Conservation (phyloP, 1,140 invertebrate species). For the Ceratosolen solmsi region DNA sequence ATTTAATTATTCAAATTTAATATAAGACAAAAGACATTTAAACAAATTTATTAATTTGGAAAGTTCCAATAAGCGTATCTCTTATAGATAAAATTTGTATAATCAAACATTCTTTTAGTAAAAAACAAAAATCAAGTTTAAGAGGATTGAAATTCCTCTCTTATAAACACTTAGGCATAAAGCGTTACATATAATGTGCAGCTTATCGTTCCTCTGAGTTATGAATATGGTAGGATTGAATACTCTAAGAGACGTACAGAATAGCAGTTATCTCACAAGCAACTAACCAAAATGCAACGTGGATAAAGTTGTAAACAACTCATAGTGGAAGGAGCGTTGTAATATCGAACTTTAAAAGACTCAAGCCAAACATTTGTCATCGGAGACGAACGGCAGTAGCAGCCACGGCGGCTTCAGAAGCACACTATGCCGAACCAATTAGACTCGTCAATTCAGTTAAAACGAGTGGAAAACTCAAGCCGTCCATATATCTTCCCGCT, state of each 20-base stretch:
- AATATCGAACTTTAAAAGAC: not conserved
- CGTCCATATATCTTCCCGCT: not conserved
- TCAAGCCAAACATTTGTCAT: too few relatives aligned
- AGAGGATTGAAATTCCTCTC: not conserved
- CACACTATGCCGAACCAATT: constrained; percentile 40
- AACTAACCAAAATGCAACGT: not conserved
- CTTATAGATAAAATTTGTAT: too few relatives aligned
- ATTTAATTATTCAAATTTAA: too few relatives aligned
- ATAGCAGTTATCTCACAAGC: not conserved
- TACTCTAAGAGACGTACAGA: not conserved
- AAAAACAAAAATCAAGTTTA: not conserved
- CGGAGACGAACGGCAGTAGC: not conserved
- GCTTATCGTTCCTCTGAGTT: not conserved
- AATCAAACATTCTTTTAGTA: too few relatives aligned
- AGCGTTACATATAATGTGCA: not conserved
- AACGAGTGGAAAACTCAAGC: constrained; percentile 41
- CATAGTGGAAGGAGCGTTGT: not conserved
- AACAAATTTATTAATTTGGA: too few relatives aligned
- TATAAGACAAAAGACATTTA: too few relatives aligned
- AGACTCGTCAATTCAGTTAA: constrained; percentile 31
- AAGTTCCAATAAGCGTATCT: too few relatives aligned
- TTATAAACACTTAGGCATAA: not conserved
- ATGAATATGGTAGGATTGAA: not conserved
- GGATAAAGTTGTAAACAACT: not conserved
- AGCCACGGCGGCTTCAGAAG: not conserved